Base-by-base conservation (phyloP, 2,113 vertebrate species). In the Ramphastos sulfuratus region DNA sequence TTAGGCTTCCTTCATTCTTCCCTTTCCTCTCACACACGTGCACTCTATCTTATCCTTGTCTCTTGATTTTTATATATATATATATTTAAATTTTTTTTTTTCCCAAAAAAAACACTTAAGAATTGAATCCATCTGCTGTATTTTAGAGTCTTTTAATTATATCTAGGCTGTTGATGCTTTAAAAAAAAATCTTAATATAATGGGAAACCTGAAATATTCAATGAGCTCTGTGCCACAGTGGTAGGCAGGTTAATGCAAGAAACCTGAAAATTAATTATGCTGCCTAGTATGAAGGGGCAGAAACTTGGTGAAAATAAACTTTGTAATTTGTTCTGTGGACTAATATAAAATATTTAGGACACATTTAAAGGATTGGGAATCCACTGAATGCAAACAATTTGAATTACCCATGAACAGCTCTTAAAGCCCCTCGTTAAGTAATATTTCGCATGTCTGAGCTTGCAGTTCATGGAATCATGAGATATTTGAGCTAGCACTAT, bases 271-370 rank as follows among this genome's bases (percentile, higher is more conserved):
- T 66, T 2, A 73, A 55, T 85, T 69, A 23, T 10, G 25, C 9
- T 76, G 23, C 33, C 24, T 73, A 15, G 10, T 65, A 50, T 31
- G 28, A 67, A 78, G 54, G 63, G 15, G 8, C 33, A 81, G 60
- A 86, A 87, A 85, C 33, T 82, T 82, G 27, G 20, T 82, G 64
- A 82, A 95, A 92, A 85, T 73, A 27, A 79, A 55, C 23, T 72
- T 94, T 74, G 24, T 74, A 73, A 71, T 27, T 61, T 46, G 14
- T 92, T 82, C 30, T 71, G 27, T 24, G 6, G 13, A 27, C 44
- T 82, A 66, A 39, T 63, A 59, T 44, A 59, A 55, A 33, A 82
- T 18, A 87, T 61, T 73, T 82, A 73, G 65, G 44, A 35, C 5
- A 23, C 63, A 30, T 66, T 76, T 83, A 67, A 59, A 4, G 27